phyloP scores from a whole-genome alignment of 2,113 vertebrate species.

The Hyperopisus bebe region DNA sequence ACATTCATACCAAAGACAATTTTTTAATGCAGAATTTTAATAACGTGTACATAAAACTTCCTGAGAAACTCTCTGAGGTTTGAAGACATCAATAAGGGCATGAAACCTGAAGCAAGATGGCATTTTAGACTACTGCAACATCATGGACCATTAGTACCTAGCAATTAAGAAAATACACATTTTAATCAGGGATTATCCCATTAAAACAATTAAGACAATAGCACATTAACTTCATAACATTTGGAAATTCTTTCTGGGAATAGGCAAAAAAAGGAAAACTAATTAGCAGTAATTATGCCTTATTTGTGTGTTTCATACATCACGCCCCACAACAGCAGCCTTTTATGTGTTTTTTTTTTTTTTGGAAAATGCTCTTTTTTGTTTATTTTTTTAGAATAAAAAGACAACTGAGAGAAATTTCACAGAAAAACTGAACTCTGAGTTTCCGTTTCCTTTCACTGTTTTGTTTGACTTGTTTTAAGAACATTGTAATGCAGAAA shows the following conservation, averaged over 20 bases:
- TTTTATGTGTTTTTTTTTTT: constrained; percentile 63
- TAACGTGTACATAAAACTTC: background rate
- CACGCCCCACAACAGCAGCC: constrained; percentile 71
- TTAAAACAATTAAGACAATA: constrained; percentile 87
- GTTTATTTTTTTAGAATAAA: constrained; percentile 45
- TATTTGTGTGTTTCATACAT: constrained; percentile 87
- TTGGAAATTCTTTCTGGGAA: constrained; percentile 76
- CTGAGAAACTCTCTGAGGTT: background rate
- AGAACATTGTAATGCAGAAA: background rate
- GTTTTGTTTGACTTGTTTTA: background rate
- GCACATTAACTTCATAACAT: constrained; percentile 85
- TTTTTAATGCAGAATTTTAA: background rate
- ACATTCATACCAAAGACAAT: background rate
- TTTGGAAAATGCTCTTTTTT: constrained; percentile 53
- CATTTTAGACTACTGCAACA: background rate
- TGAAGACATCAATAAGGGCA: constrained; percentile 29
- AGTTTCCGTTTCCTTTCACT: background rate
- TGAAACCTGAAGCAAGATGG: constrained; percentile 37
- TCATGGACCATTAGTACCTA: constrained; percentile 78
- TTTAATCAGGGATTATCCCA: constrained; percentile 86
- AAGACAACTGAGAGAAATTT: constrained; percentile 59
- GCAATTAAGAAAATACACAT: constrained; percentile 86
- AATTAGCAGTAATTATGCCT: constrained; percentile 84
- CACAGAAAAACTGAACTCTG: background rate
- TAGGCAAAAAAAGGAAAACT: constrained; percentile 69